Percentiles rank a stretch among this genome's conserved stretches.
Conservation (phyloP, 1,140 invertebrate genomes). For the Drosophila hydei region DNA sequence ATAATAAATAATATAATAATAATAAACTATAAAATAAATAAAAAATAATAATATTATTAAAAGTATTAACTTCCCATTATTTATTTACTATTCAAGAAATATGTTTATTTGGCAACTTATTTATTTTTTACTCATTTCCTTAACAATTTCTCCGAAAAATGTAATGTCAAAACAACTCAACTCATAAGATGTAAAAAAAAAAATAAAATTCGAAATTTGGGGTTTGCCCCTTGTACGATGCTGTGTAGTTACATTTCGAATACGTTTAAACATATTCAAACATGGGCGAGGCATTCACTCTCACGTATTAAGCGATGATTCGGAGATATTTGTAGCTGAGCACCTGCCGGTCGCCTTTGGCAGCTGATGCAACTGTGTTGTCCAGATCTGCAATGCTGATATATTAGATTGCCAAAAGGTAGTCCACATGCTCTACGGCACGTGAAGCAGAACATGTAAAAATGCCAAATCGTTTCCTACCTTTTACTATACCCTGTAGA, state of each 20-base stretch:
- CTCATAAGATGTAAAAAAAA: background rate
- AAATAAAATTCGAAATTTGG: background rate
- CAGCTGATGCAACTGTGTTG: slow-evolving; percentile 17
- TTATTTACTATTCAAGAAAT: background rate
- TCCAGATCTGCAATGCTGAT: slow-evolving; percentile 20
- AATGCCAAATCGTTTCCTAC: slow-evolving; percentile 25
- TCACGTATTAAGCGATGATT: slow-evolving; percentile 10
- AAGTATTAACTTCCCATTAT: too few relatives aligned
- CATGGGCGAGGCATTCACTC: slow-evolving; percentile 35
- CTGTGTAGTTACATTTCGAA: background rate
- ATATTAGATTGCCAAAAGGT: slow-evolving; percentile 5
- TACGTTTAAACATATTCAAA: slow-evolving; percentile 23
- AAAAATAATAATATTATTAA: too few relatives aligned
- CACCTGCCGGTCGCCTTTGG: slow-evolving; percentile 18
- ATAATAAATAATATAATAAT: too few relatives aligned
- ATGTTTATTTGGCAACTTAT: background rate
- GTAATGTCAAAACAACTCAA: background rate
- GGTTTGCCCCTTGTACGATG: background rate
- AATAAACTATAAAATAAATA: too few relatives aligned
- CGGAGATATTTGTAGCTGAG: slow-evolving; percentile 28
- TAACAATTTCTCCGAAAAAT: slow-evolving; percentile 1
- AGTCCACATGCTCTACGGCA: slow-evolving; percentile 34
- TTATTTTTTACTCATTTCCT: background rate
- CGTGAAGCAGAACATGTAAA: slow-evolving; percentile 29
- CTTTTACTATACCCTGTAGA: slow-evolving; percentile 3